phyloP scores from a whole-genome alignment of 2,797 vertebrate species.

The Serranus cabrilla region DNA sequence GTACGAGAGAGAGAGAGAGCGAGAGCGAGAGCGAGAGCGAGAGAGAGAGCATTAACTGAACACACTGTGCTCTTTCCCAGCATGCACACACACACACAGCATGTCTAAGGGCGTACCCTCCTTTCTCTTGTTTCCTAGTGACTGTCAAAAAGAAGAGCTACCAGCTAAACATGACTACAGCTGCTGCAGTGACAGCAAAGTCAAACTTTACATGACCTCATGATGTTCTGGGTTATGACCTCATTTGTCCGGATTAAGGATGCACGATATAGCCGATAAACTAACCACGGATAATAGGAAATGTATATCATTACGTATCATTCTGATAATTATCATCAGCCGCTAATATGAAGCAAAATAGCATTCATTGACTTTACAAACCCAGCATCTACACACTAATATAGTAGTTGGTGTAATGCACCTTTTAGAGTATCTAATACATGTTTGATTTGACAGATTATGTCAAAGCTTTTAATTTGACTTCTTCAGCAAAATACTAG shows the following conservation, averaged over 20 bases:
- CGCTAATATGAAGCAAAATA: no score
- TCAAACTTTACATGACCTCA: slow-evolving; percentile 13
- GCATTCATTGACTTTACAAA: no score
- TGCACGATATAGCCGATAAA: no score
- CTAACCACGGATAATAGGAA: no score
- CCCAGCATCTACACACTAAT: no score
- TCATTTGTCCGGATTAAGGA: neutral
- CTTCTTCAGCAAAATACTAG: no score
- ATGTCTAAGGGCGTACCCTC: slow-evolving; percentile 24
- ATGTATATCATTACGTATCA: no score
- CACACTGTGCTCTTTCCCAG: slow-evolving; percentile 3
- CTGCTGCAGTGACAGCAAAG: slow-evolving; percentile 17
- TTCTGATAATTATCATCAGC: no score
- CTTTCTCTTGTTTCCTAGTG: slow-evolving; percentile 5
- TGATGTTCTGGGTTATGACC: neutral
- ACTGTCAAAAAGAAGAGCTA: slow-evolving; percentile 20
- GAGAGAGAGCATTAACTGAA: slow-evolving; percentile 32
- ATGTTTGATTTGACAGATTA: no score
- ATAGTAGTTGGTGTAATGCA: no score
- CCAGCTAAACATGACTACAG: neutral
- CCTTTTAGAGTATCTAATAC: no score
- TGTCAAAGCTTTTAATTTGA: no score
- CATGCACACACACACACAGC: neutral
- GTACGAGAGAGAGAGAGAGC: neutral
- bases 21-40: slow-evolving; percentile 15